phyloP scores from a whole-genome alignment of 2,797 vertebrate genomes.

The Chrysocyon brachyurus region DNA sequence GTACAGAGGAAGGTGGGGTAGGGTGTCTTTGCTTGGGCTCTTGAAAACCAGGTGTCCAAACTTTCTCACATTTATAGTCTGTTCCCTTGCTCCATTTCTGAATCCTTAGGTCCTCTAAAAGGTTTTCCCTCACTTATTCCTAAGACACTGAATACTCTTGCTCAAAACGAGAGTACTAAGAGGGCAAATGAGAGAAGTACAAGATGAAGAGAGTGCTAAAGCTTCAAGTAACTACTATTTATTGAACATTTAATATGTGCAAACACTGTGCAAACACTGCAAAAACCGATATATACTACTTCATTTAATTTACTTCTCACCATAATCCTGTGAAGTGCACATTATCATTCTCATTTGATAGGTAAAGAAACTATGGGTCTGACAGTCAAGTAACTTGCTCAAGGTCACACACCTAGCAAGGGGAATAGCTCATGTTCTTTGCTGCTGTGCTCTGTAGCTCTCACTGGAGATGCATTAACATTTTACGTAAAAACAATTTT shows the following conservation, averaged over 20 bases:
- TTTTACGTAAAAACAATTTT: neutral
- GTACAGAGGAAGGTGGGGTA: neutral
- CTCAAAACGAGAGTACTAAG: neutral
- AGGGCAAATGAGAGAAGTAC: neutral
- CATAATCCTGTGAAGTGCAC: neutral
- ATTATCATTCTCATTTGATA: neutral
- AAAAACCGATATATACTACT: neutral
- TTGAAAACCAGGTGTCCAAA: neutral
- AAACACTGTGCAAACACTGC: neutral
- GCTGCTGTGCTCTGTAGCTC: fast-evolving
- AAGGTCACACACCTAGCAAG: neutral
- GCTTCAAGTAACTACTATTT: neutral
- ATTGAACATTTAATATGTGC: neutral
- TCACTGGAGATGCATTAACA: neutral
- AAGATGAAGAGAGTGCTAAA: neutral
- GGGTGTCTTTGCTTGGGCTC: neutral
- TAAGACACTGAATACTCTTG: neutral
- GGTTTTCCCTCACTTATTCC: neutral
- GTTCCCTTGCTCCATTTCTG: neutral
- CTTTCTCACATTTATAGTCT: neutral
- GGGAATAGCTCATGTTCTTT: neutral
- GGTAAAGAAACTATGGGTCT: neutral
- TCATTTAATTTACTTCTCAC: neutral
- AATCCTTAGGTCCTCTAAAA: neutral
- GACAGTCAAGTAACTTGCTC: neutral